A percentile compares a stretch with the other conserved stretches of the same genome.
Conservation (phyloP, 2,888 invertebrate genomes). For the Tillus elongatus region DNA sequence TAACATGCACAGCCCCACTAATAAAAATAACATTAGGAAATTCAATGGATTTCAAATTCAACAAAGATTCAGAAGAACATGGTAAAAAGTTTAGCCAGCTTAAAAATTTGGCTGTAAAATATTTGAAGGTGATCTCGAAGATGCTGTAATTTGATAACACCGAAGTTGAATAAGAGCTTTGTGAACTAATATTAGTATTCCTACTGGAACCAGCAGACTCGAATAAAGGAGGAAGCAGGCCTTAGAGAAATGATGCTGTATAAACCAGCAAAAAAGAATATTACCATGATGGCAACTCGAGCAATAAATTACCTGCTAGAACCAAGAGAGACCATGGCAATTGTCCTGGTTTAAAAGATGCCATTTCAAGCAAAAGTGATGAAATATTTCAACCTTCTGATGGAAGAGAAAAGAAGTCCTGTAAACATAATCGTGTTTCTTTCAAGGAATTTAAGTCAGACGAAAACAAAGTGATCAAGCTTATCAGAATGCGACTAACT, state of each 20-base stretch:
- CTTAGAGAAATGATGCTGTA: slow-evolving; percentile 57
- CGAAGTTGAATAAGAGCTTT: slow-evolving; percentile 55
- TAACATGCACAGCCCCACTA: slow-evolving; percentile 47
- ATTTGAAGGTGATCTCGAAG: slow-evolving; percentile 61
- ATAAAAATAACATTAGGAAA: slow-evolving; percentile 71
- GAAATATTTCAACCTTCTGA: slow-evolving; percentile 38
- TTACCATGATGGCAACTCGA: slow-evolving; percentile 22
- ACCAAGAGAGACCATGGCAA: slow-evolving; percentile 38
- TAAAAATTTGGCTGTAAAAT: slow-evolving; percentile 53
- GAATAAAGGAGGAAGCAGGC: slow-evolving; percentile 49
- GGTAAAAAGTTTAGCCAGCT: slow-evolving; percentile 58
- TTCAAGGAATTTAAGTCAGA: slow-evolving; percentile 27
- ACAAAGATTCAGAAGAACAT: slow-evolving; percentile 63
- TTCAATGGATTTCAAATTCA: slow-evolving; percentile 77
- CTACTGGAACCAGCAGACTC: slow-evolving; percentile 53
- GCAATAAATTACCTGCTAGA: slow-evolving; percentile 32
- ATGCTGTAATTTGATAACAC: slow-evolving; percentile 63
- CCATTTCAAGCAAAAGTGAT: slow-evolving; percentile 40
- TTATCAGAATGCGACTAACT: slow-evolving; percentile 28
- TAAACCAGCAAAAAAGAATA: slow-evolving; percentile 48
- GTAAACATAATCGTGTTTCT: slow-evolving; percentile 31
- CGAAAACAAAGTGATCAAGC: slow-evolving; percentile 33
- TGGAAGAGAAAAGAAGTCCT: slow-evolving; percentile 34
- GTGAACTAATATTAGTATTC: slow-evolving; percentile 51
- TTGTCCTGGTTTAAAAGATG: slow-evolving; percentile 40